A percentile compares a stretch with the other conserved stretches of the same genome.
phyloP scores from a whole-genome alignment of 2,888 invertebrate species.

The Sphaerophoria taeniata region DNA sequence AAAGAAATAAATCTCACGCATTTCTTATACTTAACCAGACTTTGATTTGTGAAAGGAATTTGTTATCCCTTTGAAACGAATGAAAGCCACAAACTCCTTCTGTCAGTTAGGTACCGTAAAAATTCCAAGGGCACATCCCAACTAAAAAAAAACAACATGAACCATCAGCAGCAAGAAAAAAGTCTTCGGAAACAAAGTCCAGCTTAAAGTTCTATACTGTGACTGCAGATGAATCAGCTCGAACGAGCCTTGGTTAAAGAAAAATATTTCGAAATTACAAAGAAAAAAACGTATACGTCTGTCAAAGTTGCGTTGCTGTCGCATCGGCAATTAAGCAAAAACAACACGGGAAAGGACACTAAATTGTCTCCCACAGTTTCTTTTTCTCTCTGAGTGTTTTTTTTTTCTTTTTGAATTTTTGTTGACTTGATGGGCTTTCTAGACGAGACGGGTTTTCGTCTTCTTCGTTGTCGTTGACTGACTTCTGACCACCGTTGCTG shows the following conservation, averaged over 20 bases:
- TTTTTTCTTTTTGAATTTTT: conserved; percentile 9
- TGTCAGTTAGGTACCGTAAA: conserved; percentile 53
- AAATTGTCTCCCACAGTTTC: conserved; percentile 77
- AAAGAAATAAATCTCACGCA: conserved; percentile 75
- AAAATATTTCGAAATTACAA: conserved; percentile 59
- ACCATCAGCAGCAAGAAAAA: conserved; percentile 44
- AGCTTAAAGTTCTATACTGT: conserved; percentile 12
- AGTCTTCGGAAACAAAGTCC: conserved; percentile 30
- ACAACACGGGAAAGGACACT: conserved; percentile 76
- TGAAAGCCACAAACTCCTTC: conserved; percentile 56
- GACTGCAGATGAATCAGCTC: conserved; percentile 28
- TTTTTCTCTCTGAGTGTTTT: conserved; percentile 37
- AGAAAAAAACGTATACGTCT: conserved; percentile 71
- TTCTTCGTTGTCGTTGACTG: neutral
- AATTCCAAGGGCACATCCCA: conserved; percentile 64
- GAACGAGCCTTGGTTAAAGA: conserved; percentile 25
- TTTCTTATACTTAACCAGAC: conserved; percentile 68
- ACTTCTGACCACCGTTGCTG: conserved; percentile 35
- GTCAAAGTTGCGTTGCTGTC: conserved; percentile 72
- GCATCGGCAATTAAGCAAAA: conserved; percentile 74
- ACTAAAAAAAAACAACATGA: conserved; percentile 42
- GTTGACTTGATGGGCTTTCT: conserved; percentile 39
- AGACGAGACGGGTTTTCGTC: conserved; percentile 38
- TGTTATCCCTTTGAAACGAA: conserved; percentile 58
- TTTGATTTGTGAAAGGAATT: conserved; percentile 75